Evolutionary conservation across 2,797 vertebrate genomes (phyloP).

Genomic region (Poecilia wingei): DNA sequence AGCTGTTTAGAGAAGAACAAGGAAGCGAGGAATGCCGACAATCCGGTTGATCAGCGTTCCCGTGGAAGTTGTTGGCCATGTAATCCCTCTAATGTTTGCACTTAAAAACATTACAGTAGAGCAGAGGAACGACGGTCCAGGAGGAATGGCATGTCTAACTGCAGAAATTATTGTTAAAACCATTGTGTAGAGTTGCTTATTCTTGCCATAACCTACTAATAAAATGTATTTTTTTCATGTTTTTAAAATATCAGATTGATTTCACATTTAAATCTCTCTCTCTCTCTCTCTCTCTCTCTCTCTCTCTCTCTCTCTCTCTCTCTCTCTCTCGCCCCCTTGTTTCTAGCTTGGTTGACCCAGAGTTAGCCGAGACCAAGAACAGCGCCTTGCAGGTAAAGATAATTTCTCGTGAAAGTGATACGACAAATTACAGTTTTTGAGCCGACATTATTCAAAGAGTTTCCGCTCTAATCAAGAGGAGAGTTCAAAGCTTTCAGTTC

Average conservation of each 20-base stretch:
- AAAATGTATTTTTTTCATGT: not conserved
- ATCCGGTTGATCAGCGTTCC: constrained; percentile 53
- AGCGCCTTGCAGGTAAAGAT: constrained; percentile 53
- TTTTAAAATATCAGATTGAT: not conserved
- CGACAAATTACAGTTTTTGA: not conserved
- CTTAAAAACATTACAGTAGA: constrained; percentile 37
- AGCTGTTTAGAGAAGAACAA: constrained; percentile 27
- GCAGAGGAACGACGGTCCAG: too few relatives aligned
- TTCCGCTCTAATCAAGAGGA: not conserved
- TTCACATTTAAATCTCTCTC: not conserved
- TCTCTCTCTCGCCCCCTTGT: not conserved
- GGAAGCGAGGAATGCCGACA: constrained; percentile 49
- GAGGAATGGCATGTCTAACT: not conserved
- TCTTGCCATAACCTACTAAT: not conserved
- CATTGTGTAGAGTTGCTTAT: not conserved
- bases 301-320: too few relatives aligned
- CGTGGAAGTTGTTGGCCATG: constrained; percentile 20
- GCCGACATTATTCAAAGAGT: not conserved
- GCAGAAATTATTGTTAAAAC: not conserved
- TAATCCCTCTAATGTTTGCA: constrained; percentile 27
- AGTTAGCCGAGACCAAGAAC: constrained; percentile 6
- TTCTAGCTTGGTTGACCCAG: constrained; percentile 50
- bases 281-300: not conserved
- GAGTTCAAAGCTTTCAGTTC: not conserved
- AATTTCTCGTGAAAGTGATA: not conserved